Base-by-base conservation (phyloP, 2,113 vertebrate species). In the Buteo buteo region DNA sequence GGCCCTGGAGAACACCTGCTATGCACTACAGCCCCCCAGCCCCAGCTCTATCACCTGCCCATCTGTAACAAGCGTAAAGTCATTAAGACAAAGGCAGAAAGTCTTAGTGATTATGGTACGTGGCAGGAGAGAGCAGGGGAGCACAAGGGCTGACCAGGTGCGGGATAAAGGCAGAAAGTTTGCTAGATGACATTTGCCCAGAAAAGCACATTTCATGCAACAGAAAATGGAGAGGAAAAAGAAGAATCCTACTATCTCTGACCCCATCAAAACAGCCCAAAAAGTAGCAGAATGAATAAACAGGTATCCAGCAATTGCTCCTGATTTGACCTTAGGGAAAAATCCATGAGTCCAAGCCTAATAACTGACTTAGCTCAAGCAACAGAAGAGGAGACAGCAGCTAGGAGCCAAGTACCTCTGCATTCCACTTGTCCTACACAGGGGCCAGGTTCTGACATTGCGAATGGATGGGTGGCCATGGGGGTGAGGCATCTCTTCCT, bases 381-480 rank as follows among this genome's bases (percentile, higher is more conserved):
- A 71, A 62, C 47, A 17, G 20, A 7, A 21, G n/a, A 86, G 49
- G 34, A 9, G 22, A 47, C 28, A 65, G 58, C 79, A 81, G 21
- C 70, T n/a, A 24, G 59, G 29, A 88, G 52, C 40, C 1, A 1
- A 49, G 38, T 34, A 11, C 76, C 1, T 2, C 47, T 42, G 32
- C 1, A 0, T 79, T 62, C 38, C 20, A 7, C 34, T 82, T 1
- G 0, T 29, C 45, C 77, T 86, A 49, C 1, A 0, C 3, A 7
- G 34, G 20, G 25, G 11, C 64, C 18, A 13, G 14, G 16, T 87
- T 95, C 65, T 87, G 66, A 28, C 22, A 4, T 16, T 36, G 32
- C n/a, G 22, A 28, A 34, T 40, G 8, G 21, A 10, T 9, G 11
- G 42, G 8, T 7, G 16, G 16, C 4, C n/a, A 13, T 16, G 16